Percentiles rank a stretch among this genome's conserved stretches.
Evolutionary conservation across 1,140 invertebrate genomes (phyloP).

Genomic region (Ooceraea biroi): DNA sequence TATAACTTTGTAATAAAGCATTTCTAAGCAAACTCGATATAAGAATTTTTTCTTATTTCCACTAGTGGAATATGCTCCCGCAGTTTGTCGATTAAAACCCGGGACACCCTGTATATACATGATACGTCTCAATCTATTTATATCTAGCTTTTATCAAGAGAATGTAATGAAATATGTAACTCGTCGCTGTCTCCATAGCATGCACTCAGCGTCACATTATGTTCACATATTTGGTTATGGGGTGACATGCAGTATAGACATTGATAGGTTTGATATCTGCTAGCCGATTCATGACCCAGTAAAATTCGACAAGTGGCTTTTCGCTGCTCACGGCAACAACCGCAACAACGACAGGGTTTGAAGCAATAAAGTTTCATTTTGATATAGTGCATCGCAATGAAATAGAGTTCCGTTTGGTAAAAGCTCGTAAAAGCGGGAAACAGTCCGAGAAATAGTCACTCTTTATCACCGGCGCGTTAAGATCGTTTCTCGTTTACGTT

Average conservation of each 20-base stretch:
- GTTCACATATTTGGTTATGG: background rate
- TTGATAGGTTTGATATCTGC: background rate
- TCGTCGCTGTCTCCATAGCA: background rate
- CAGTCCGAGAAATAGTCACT: background rate
- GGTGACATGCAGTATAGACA: background rate
- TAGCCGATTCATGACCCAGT: slow-evolving; percentile 5
- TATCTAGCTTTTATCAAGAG: background rate
- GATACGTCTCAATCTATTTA: background rate
- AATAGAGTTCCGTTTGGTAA: background rate
- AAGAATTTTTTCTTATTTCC: too few species aligned
- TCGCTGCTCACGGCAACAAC: background rate
- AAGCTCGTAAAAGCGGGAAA: slow-evolving; percentile 13
- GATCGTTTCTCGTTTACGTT: slow-evolving; percentile 12
- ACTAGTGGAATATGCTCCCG: too few species aligned
- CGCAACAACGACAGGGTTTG: background rate
- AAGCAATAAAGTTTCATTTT: slow-evolving; percentile 10
- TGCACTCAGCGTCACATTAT: background rate
- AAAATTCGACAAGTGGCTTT: background rate
- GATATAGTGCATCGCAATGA: background rate
- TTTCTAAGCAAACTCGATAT: too few species aligned
- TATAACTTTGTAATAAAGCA: too few species aligned
- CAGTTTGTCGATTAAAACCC: too few species aligned
- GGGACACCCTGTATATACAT: too few species aligned
- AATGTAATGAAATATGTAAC: background rate
- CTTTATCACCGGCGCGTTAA: background rate